Percentiles rank a stretch among this genome's conserved stretches.
Evolutionary conservation across 2,797 vertebrate genomes (phyloP).

Genomic region (Anguilla pacifica): DNA sequence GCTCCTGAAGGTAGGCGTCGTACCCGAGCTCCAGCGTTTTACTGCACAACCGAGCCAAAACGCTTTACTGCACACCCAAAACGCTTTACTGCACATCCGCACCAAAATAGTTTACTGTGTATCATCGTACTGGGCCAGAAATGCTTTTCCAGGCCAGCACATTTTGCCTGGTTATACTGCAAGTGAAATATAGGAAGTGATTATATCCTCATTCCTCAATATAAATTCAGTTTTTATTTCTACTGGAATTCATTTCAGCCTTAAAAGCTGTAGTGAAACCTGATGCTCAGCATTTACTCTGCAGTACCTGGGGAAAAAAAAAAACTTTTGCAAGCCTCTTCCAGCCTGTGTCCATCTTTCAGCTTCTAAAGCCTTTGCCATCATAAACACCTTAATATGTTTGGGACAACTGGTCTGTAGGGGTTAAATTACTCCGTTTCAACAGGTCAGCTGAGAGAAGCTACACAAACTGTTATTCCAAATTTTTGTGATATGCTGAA

Average conservation of each 20-base stretch:
- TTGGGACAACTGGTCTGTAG: background rate
- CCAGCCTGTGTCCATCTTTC: background rate
- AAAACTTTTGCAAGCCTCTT: background rate
- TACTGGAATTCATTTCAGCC: background rate
- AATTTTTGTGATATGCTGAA: too few species aligned
- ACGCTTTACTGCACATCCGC: too few species aligned
- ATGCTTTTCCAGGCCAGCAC: background rate
- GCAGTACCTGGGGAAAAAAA: too few species aligned
- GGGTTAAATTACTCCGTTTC: too few species aligned
- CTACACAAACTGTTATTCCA: too few species aligned
- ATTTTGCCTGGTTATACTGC: background rate
- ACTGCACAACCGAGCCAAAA: too few species aligned
- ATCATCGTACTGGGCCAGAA: background rate
- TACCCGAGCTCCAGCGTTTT: background rate
- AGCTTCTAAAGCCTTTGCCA: background rate
- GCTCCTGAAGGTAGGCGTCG: constrained; percentile 86
- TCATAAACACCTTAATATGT: background rate
- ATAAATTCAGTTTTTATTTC: background rate
- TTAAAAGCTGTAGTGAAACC: too few species aligned
- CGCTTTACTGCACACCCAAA: too few species aligned
- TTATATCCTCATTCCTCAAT: background rate
- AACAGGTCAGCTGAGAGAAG: too few species aligned
- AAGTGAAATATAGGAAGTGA: too few species aligned
- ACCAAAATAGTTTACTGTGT: background rate
- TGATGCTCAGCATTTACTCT: too few species aligned